A percentile compares a stretch with the other conserved stretches of the same genome.
Conservation (phyloP, 2,888 invertebrate species). For the Meandrusa payeni region DNA sequence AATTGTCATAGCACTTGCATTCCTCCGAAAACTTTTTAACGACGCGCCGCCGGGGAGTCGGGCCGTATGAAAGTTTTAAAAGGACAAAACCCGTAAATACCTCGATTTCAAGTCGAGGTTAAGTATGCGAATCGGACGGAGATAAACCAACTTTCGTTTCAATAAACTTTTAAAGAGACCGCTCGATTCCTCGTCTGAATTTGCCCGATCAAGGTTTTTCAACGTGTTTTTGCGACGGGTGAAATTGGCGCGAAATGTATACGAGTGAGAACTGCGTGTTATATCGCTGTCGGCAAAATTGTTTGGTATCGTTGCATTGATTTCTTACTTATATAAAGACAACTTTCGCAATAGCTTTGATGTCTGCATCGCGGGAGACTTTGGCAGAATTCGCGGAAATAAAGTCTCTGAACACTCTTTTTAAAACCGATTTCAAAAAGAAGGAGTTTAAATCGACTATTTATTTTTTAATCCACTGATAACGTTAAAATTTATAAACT, state of each 20-base stretch:
- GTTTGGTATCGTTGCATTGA: conserved; percentile 5
- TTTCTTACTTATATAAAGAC: conserved; percentile 3
- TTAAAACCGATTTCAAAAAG: too few species aligned
- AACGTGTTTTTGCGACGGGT: conserved; percentile 5
- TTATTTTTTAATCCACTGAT: too few species aligned
- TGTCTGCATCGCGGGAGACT: too few species aligned
- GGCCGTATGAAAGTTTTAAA: conserved; percentile 5
- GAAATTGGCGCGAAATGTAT: conserved; percentile 11
- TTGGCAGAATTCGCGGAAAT: too few species aligned
- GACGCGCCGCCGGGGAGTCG: background rate
- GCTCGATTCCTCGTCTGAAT: background rate
- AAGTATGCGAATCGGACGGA: conserved; percentile 4
- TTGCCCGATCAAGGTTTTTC: conserved; percentile 7
- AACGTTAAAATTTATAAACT: too few species aligned
- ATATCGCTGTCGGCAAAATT: background rate
- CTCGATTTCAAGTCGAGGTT: background rate
- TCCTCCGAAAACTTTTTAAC: conserved; percentile 6
- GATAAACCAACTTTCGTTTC: conserved; percentile 20
- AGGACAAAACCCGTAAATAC: conserved; percentile 10
- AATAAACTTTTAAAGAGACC: conserved; percentile 13
- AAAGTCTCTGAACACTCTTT: too few species aligned
- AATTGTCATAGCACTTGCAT: conserved; percentile 2
- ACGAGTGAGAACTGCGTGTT: background rate
- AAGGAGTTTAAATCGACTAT: too few species aligned
- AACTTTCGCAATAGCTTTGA: too few species aligned